These are phyloP conservation scores for Eufriesea mexicana DNA, from an alignment of 1,140 invertebrate species.

Conservation along the genomic window DNA sequence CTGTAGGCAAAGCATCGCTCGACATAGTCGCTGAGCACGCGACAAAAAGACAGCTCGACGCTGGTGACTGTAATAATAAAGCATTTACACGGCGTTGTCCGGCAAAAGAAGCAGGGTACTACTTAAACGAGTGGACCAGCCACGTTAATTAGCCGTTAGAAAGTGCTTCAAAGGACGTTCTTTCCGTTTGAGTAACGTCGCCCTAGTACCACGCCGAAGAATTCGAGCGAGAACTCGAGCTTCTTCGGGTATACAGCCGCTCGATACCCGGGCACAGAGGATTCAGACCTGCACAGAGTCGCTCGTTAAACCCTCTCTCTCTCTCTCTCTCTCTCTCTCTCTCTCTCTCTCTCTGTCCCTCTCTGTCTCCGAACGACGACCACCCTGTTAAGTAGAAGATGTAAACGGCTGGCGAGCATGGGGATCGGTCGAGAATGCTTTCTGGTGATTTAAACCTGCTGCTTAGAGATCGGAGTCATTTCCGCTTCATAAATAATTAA, in stretches of 20 bases:
- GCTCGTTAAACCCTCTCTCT: neutral
- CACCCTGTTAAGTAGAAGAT: neutral
- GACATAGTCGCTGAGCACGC: no score
- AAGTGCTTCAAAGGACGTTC: constrained; percentile 26
- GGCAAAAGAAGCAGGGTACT: neutral
- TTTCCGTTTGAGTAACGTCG: constrained; percentile 16
- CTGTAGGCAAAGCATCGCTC: no score
- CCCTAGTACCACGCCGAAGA: neutral
- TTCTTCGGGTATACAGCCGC: neutral
- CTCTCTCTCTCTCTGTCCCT: neutral
- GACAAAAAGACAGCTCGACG: neutral
- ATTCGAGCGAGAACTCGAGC: neutral
- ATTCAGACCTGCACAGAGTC: no score
- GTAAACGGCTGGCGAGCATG: neutral
- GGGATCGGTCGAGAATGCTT: neutral
- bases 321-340: neutral
- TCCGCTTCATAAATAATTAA: constrained; percentile 16
- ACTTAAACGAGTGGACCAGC: neutral
- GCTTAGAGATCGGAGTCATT: neutral
- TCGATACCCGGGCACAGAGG: neutral
- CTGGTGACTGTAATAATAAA: neutral
- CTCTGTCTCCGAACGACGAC: neutral
- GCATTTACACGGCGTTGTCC: neutral
- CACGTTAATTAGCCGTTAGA: constrained; percentile 11
- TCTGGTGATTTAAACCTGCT: neutral